Conservation (phyloP, 1,140 invertebrate genomes). For the Pseudomyrmex pallidus region DNA sequence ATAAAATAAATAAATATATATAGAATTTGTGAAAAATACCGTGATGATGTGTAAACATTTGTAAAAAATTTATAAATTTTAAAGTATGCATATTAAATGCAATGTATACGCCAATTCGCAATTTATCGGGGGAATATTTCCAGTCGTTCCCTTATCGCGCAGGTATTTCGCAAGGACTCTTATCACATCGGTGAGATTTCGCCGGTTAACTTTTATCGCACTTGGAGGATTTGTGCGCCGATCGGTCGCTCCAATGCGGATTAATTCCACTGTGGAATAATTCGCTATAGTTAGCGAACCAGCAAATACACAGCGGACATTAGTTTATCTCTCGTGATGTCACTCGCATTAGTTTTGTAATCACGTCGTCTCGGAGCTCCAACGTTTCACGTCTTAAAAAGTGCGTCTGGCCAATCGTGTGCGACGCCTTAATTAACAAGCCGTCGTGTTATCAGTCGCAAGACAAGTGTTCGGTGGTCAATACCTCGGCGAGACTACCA, state of each 20-base stretch:
- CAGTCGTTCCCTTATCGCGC: background rate
- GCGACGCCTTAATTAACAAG: slow-evolving; percentile 6
- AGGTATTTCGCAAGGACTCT: background rate
- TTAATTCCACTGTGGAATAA: slow-evolving; percentile 30
- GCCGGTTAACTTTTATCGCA: slow-evolving; percentile 42
- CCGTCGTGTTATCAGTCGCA: slow-evolving; percentile 14
- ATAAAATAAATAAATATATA: background rate
- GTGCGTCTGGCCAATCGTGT: background rate
- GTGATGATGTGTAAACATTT: too few relatives aligned
- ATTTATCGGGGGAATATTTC: background rate
- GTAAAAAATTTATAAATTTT: too few relatives aligned
- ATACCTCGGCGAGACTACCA: background rate
- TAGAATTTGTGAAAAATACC: slow-evolving; percentile 8
- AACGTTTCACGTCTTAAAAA: background rate
- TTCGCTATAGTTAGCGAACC: background rate
- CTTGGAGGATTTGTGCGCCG: slow-evolving; percentile 30
- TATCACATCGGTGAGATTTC: slow-evolving; percentile 26
- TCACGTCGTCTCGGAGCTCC: background rate
- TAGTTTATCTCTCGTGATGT: background rate
- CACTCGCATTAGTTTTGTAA: background rate
- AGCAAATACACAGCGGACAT: slow-evolving; percentile 26
- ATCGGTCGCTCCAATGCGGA: background rate
- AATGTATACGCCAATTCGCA: too few relatives aligned
- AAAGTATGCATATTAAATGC: too few relatives aligned
- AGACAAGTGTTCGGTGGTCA: slow-evolving; percentile 31